Base-by-base conservation (phyloP, 2,113 vertebrate species). In the Uria lomvia region DNA sequence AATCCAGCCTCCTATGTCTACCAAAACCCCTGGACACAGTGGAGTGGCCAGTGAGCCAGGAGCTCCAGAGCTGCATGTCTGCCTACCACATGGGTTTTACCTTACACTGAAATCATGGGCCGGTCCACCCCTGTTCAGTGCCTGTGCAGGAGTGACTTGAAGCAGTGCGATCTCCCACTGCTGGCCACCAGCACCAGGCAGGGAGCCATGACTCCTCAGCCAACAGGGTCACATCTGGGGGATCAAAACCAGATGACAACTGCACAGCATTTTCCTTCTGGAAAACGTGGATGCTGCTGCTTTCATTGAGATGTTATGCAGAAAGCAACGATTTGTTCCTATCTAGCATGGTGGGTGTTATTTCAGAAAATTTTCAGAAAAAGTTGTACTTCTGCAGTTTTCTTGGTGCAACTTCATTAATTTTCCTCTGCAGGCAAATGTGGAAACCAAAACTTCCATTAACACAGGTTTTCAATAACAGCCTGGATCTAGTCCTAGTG, bases 61-160 rank as follows among this genome's bases (percentile, higher is more conserved):
- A 72, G 38, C 10, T 81, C 42, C 59, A 27, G 47, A 77, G 19
- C 20, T 40, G 9, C 22, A 52, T 15, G 40, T 17, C 7, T 15
- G 2, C 0, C 2, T 32, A 36, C 5, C 22, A 30, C 38, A 22
- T 8, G 38, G 38, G 6, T 50, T 91, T 84, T 26, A 50, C 6
- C n/a, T 23, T 38, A 38, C 3, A 0, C 36, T 3, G 1, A 65
- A 60, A 45, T 8, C 3, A 2, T 13, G 15, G 29, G 8, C 26
- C 19, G 53, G 9, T 10, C 6, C n/a, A 49, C 17, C 9, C 56
- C 47, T 49, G 23, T 49, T 45, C 56, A 58, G 8, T 17, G 40
- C 22, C 36, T 62, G 32, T 3, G 0, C 20, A 15, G 56, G 53
- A 29, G 24, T 14, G 18, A 10, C 20, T 49, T 56, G 63, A 29